Conservation (phyloP, 2,888 invertebrate species). For the Temnothorax unifasciatus region DNA sequence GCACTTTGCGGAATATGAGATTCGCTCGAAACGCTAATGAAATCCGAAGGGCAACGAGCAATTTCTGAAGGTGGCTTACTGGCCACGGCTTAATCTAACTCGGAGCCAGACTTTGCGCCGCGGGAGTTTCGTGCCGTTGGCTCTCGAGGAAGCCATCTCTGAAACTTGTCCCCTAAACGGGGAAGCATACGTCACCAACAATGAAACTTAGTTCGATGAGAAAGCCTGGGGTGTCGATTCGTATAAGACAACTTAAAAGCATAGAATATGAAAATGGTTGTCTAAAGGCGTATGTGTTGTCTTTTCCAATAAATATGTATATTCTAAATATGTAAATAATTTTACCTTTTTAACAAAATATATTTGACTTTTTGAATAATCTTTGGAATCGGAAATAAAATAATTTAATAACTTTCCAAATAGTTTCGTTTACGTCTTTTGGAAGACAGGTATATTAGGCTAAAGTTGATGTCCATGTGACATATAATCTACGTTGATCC, state of each 20-base stretch:
- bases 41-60: constrained; percentile 84
- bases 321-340: not conserved
- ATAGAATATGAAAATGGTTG: constrained; percentile 21
- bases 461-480: constrained; percentile 63
- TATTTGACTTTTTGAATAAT: not conserved
- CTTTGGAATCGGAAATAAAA: not conserved
- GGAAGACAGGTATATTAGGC: constrained; percentile 26
- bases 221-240: constrained; percentile 80
- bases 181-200: constrained; percentile 83
- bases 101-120: constrained; percentile 81
- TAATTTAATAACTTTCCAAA: constrained; percentile 37
- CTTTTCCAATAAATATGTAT: not conserved
- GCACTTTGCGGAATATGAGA: constrained; percentile 80
- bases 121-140: constrained; percentile 79
- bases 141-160: constrained; percentile 81
- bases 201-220: constrained; percentile 84
- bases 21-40: constrained; percentile 83
- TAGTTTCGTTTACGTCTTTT: constrained; percentile 37
- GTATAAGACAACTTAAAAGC: constrained; percentile 60
- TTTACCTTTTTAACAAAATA: not conserved
- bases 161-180: constrained; percentile 83
- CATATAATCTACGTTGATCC: constrained; percentile 77
- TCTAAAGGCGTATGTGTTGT: not conserved
- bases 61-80: constrained; percentile 84
- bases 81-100: constrained; percentile 84